These are phyloP conservation scores for Myotis yumanensis DNA, from an alignment of 2,113 vertebrate species.

Conservation along the genomic window DNA sequence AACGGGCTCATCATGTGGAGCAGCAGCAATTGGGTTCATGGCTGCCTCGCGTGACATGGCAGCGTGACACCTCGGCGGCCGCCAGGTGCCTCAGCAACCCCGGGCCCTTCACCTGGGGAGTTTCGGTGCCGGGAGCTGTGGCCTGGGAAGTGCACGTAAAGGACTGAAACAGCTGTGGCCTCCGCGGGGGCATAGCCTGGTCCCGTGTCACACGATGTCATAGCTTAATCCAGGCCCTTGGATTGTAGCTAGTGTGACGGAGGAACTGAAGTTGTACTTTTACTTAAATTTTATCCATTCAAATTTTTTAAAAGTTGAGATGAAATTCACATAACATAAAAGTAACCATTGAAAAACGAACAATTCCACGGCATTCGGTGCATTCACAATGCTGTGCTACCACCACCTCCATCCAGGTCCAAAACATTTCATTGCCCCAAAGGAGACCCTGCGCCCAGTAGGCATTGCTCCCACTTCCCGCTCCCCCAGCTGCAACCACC, in stretches of 20 bases:
- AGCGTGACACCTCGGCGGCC: conserved; percentile 13
- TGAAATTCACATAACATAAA: neutral
- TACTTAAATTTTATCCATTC: neutral
- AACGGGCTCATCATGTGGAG: conserved; percentile 36
- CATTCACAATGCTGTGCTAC: neutral
- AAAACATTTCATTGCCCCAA: neutral
- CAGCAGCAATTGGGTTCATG: conserved; percentile 36
- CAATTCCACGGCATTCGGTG: neutral
- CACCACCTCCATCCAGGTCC: neutral
- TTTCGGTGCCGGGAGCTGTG: neutral
- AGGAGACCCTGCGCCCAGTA: neutral
- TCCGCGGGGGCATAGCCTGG: neutral
- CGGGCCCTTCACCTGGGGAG: conserved; percentile 57
- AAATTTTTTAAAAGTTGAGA: neutral
- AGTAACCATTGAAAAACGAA: neutral
- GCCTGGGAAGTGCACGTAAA: neutral
- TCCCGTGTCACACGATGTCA: neutral
- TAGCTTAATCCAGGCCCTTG: neutral
- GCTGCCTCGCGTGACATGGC: conserved; percentile 28
- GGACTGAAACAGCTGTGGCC: neutral
- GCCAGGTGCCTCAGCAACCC: conserved; percentile 58
- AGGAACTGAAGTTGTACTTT: neutral
- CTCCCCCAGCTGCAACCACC: neutral
- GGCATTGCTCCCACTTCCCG: neutral
- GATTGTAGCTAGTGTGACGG: neutral